Conservation (phyloP, 2,113 vertebrate genomes). For the Bubo blakistoni region DNA sequence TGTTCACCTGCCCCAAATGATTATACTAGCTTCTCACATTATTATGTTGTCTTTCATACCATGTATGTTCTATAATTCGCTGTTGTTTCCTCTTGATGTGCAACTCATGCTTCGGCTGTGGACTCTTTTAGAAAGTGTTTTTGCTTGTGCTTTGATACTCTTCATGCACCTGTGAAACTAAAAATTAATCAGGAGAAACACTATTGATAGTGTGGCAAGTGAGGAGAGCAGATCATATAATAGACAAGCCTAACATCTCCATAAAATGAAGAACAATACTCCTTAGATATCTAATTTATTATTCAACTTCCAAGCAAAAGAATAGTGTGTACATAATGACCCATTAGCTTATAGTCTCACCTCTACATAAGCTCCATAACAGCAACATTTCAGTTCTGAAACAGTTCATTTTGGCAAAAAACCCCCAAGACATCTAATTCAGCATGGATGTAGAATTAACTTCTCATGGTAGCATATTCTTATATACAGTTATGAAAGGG, state of each 20-base stretch:
- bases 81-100: not conserved
- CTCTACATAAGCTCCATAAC: not conserved
- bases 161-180: not conserved
- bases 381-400: not conserved
- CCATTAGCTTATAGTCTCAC: not conserved
- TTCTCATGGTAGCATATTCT: not conserved
- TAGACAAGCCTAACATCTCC: not conserved
- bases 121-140: not conserved
- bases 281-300: not conserved
- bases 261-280: not conserved
- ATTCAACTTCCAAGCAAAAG: not conserved
- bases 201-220: not conserved
- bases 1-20: not conserved
- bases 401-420: not conserved
- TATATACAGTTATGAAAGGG: not conserved
- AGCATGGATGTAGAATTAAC: not conserved
- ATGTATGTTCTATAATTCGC: not conserved
- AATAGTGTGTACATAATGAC: not conserved
- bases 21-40: not conserved
- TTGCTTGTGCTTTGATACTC: not conserved
- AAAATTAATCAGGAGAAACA: not conserved
- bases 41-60: not conserved
- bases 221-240: not conserved
- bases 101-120: not conserved
- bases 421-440: not conserved